Evolutionary conservation across 2,797 vertebrate species (phyloP).

Genomic region (Smutsia temminckii): DNA sequence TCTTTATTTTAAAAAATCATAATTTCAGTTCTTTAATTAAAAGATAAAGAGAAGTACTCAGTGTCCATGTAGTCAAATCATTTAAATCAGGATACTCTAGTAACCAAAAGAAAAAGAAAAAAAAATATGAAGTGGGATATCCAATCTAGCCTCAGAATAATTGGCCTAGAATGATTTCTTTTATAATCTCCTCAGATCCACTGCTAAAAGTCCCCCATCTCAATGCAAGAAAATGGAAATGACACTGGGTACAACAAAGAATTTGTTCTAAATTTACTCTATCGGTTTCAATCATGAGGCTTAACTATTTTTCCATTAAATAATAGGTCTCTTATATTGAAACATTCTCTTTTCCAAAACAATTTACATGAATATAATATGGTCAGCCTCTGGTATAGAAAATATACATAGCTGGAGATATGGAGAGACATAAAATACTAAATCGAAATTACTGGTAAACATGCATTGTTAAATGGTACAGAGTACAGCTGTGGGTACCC

Average conservation of each 20-base stretch:
- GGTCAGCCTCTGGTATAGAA: not conserved
- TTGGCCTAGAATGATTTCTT: conserved; percentile 45
- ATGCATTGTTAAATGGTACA: not conserved
- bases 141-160: conserved; percentile 51
- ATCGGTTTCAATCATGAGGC: not conserved
- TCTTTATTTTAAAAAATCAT: conserved; percentile 70
- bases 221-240: conserved; percentile 34
- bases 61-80: conserved; percentile 53
- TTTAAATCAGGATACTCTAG: conserved; percentile 47
- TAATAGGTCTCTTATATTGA: not conserved
- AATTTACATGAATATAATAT: not conserved
- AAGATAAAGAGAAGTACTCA: conserved; percentile 68
- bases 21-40: conserved; percentile 77
- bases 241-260: not conserved
- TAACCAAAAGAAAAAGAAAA: not conserved
- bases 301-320: conserved; percentile 51
- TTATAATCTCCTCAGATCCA: not conserved
- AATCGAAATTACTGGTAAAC: not conserved
- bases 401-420: not conserved
- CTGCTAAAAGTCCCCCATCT: not conserved
- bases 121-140: not conserved
- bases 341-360: conserved; percentile 54
- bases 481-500: not conserved
- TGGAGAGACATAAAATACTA: not conserved
- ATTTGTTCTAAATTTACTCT: conserved; percentile 49